phyloP scores from a whole-genome alignment of 1,140 invertebrate genomes.

The Drosophila baimaii region DNA sequence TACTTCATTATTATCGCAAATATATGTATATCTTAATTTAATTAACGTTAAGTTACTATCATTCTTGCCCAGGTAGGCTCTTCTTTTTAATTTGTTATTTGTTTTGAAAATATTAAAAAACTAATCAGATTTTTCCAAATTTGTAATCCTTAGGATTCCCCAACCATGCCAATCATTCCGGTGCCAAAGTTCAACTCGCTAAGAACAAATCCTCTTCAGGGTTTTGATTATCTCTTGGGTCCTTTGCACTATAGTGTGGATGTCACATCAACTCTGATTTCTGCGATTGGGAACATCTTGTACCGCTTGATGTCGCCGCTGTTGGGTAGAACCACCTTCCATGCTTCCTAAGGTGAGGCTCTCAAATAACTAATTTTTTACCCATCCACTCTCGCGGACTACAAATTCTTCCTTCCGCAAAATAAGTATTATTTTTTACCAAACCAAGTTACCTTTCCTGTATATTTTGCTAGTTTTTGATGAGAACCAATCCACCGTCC shows the following conservation, averaged over 20 bases:
- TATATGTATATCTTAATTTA: too few relatives aligned
- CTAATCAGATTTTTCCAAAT: neutral
- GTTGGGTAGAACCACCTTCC: constrained; percentile 5
- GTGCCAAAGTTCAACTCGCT: neutral
- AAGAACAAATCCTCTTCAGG: constrained; percentile 8
- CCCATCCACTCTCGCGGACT: too few relatives aligned
- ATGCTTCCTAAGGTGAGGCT: neutral
- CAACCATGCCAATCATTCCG: constrained; percentile 20
- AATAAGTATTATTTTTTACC: neutral
- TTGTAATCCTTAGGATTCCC: too few relatives aligned
- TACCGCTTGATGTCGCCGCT: constrained; percentile 35
- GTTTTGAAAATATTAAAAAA: neutral
- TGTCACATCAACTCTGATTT: constrained; percentile 15
- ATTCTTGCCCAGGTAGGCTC: neutral
- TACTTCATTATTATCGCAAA: too few relatives aligned
- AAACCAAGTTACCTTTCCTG: neutral
- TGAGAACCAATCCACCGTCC: constrained; percentile 17
- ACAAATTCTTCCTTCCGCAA: too few relatives aligned
- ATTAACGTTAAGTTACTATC: too few relatives aligned
- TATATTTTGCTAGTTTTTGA: neutral
- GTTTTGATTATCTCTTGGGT: constrained; percentile 19
- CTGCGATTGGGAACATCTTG: constrained; percentile 15
- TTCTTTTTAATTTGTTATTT: neutral
- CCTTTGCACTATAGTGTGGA: constrained; percentile 25
- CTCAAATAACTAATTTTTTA: neutral